Conservation (phyloP, 2,113 vertebrate genomes). For the Anarrhichthys ocellatus region DNA sequence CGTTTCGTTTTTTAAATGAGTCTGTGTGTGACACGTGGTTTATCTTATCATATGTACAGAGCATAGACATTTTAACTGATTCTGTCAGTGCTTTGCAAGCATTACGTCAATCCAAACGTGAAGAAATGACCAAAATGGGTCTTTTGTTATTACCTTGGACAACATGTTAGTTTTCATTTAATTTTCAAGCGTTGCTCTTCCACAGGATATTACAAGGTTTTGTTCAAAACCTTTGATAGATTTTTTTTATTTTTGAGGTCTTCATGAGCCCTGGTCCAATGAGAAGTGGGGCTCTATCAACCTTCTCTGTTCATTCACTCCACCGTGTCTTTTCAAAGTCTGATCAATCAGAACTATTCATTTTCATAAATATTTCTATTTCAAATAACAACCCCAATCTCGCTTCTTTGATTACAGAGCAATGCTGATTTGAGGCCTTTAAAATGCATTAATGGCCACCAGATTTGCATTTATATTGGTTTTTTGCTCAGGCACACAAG, state of each 20-base stretch:
- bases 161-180: slow-evolving; percentile 19
- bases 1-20: slow-evolving; percentile 30
- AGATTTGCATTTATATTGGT: slow-evolving; percentile 89
- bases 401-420: slow-evolving; percentile 81
- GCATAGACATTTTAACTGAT: background rate
- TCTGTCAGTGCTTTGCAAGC: background rate
- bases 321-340: slow-evolving; percentile 56
- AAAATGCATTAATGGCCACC: slow-evolving; percentile 83
- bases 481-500: slow-evolving; percentile 74
- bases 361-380: slow-evolving; percentile 84
- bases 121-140: background rate
- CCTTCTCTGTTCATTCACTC: slow-evolving; percentile 51
- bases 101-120: background rate
- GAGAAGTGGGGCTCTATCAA: slow-evolving; percentile 39
- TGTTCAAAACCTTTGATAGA: background rate
- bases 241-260: slow-evolving; percentile 31
- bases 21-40: background rate
- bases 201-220: slow-evolving; percentile 18
- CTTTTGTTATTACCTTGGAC: background rate
- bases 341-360: slow-evolving; percentile 73
- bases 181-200: slow-evolving; percentile 10
- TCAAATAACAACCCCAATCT: slow-evolving; percentile 77
- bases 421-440: slow-evolving; percentile 79
- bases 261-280: slow-evolving; percentile 37
- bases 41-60: background rate